Evolutionary conservation across 2,888 invertebrate species (phyloP).

Genomic region (Limnephilus lunatus): DNA sequence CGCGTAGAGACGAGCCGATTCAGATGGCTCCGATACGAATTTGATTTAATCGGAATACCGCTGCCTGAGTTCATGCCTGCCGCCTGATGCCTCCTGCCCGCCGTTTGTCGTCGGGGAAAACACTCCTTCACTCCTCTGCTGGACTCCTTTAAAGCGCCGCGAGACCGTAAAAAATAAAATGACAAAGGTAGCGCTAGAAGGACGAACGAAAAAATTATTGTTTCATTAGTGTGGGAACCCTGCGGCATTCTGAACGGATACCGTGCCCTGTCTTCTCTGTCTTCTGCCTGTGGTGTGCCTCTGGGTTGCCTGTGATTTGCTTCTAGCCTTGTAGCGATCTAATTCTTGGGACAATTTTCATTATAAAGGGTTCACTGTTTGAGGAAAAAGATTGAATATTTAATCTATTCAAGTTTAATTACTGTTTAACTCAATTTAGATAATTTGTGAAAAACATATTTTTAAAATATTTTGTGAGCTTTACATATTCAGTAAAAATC

Average conservation of each 20-base stretch:
- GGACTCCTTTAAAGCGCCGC: conserved; percentile 56
- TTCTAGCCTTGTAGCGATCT: neutral
- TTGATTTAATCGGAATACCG: conserved; percentile 52
- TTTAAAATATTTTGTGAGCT: too few species aligned
- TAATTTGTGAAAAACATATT: too few species aligned
- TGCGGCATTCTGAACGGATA: neutral
- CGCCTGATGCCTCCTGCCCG: neutral
- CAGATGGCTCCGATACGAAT: conserved; percentile 39
- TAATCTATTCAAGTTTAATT: too few species aligned
- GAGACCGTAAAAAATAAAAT: conserved; percentile 57
- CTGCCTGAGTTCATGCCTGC: neutral
- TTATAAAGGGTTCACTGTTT: neutral
- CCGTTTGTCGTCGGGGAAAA: conserved; percentile 43
- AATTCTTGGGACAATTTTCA: neutral
- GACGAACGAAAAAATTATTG: conserved; percentile 61
- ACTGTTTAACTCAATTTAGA: too few species aligned
- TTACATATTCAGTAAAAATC: too few species aligned
- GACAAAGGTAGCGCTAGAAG: conserved; percentile 59
- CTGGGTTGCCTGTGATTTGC: neutral
- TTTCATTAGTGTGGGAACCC: conserved; percentile 66
- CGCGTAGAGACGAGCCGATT: conserved; percentile 42
- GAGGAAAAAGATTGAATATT: neutral
- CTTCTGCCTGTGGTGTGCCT: neutral
- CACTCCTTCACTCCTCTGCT: conserved; percentile 55
- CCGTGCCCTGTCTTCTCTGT: neutral